phyloP scores from a whole-genome alignment of 2,888 invertebrate species.

The Brenthis ino region DNA sequence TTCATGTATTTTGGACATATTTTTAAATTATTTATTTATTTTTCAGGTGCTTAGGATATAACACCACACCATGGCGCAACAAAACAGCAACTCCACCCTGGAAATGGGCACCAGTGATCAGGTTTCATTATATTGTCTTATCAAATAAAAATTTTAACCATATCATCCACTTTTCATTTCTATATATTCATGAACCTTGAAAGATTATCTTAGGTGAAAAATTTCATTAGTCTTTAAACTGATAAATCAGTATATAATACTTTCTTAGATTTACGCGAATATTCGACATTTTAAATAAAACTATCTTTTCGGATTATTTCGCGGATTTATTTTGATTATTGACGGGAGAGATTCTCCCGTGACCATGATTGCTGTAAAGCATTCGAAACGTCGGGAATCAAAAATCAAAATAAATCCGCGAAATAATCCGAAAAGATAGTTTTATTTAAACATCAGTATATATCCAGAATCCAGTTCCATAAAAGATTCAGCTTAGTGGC shows the following conservation, averaged over 20 bases:
- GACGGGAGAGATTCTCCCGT: too few relatives aligned
- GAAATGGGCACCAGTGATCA: slow-evolving; percentile 80
- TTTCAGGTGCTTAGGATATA: slow-evolving; percentile 51
- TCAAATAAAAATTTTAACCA: neutral
- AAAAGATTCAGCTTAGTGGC: neutral
- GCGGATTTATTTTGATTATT: too few relatives aligned
- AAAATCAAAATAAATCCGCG: too few relatives aligned
- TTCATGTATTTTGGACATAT: neutral
- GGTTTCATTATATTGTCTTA: slow-evolving; percentile 47
- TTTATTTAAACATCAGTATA: neutral
- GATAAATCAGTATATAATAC: neutral
- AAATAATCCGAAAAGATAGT: too few relatives aligned
- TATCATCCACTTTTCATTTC: neutral
- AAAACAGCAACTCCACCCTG: slow-evolving; percentile 80
- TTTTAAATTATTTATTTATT: slow-evolving; percentile 35
- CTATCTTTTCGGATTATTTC: too few relatives aligned
- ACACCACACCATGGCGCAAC: slow-evolving; percentile 63
- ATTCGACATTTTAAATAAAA: too few relatives aligned
- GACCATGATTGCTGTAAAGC: too few relatives aligned
- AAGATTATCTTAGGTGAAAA: neutral
- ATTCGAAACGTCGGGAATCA: too few relatives aligned
- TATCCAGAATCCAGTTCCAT: neutral
- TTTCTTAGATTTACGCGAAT: too few relatives aligned
- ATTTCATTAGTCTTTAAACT: neutral
- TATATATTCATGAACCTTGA: neutral